Evolutionary conservation across 2,113 vertebrate species (phyloP), one percentile per base, ranked within the genome.

Genomic region (Hemiscyllium ocellatum): DNA sequence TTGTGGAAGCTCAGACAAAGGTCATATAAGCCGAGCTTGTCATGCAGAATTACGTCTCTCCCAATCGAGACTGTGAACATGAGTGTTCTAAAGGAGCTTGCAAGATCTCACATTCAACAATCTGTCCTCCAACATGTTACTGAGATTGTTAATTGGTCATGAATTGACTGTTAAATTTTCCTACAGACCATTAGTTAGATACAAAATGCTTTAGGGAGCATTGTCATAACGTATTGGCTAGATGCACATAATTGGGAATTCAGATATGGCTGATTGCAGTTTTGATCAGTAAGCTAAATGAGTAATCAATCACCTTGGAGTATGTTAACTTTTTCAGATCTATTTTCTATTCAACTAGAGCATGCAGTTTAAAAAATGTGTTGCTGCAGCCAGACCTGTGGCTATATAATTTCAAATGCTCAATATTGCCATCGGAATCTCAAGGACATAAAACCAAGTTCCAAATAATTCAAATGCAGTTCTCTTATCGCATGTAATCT

Each of bases 391-490:
- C 33, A 37, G 0, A 19, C 61, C 15, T 91, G n/a, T 37, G 13
- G 0, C 15, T 90, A 19, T 22, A 22, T 4, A 8, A 93, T 93
- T 93, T 68, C 33, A 37, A 22, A 1, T 17, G 29, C 19, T 37
- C 17, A 93, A 68, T n/a, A 90, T 4, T 5, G 29, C 50, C 61
- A 17, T 90, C 20, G 6, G n/a, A 33, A 93, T 37, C 5, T 19
- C 66, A 66, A 65, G 20, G n/a, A 66, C n/a, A 87, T 66, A 6
- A 66, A 93, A 22, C 19, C 80, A 83, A 33, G 87, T 56, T 26
- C 29, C 86, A 90, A 83, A 83, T 42, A 83, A 83, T 42, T 93
- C 61, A 93, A 93, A 93, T 68, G 37, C 33, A 93, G 33, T 33
- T 66, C 61, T 66, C 2, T n/a, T n/a, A 7, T 93, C 33, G 66